phyloP scores from a whole-genome alignment of 2,888 invertebrate genomes.

The Autographa pulchrina region DNA sequence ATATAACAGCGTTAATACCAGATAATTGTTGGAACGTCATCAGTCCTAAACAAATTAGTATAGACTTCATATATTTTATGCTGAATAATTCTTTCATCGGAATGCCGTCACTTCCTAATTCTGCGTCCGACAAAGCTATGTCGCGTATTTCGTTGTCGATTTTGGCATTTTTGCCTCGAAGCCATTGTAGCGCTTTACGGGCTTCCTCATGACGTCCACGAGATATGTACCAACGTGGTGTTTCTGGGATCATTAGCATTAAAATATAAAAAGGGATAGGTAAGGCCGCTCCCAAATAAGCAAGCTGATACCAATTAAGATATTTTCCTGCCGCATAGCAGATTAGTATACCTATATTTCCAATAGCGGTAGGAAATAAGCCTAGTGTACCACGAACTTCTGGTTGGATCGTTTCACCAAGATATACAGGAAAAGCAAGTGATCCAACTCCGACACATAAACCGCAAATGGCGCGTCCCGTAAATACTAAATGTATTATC shows the following conservation, averaged over 20 bases:
- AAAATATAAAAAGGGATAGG: slow-evolving; percentile 94
- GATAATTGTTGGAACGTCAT: slow-evolving; percentile 99
- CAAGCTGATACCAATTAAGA: slow-evolving; percentile 94
- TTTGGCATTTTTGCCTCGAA: slow-evolving; percentile 94
- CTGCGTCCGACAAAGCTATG: slow-evolving; percentile 92
- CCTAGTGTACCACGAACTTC: slow-evolving; percentile 97
- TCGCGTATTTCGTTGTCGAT: slow-evolving; percentile 94
- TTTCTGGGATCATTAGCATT: slow-evolving; percentile 97
- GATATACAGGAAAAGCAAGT: slow-evolving; percentile 96
- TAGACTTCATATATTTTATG: slow-evolving; percentile 93
- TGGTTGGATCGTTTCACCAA: slow-evolving; percentile 97
- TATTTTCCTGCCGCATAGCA: slow-evolving; percentile 95
- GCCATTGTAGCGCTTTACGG: slow-evolving; percentile 93
- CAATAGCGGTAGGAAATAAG: slow-evolving; percentile 95
- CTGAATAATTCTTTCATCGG: slow-evolving; percentile 91
- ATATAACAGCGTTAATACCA: slow-evolving; percentile 98
- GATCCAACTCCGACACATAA: slow-evolving; percentile 97
- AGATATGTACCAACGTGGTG: slow-evolving; percentile 97
- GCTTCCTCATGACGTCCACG: slow-evolving; percentile 94
- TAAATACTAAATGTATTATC: slow-evolving; percentile 92
- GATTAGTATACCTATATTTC: slow-evolving; percentile 95
- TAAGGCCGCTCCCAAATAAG: slow-evolving; percentile 93
- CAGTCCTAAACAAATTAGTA: slow-evolving; percentile 94
- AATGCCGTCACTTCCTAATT: slow-evolving; percentile 91
- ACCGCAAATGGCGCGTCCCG: slow-evolving; percentile 95